Evolutionary conservation across 2,797 vertebrate genomes (phyloP), one percentile per base, ranked within the genome.

Genomic region (Aplochiton taeniatus): DNA sequence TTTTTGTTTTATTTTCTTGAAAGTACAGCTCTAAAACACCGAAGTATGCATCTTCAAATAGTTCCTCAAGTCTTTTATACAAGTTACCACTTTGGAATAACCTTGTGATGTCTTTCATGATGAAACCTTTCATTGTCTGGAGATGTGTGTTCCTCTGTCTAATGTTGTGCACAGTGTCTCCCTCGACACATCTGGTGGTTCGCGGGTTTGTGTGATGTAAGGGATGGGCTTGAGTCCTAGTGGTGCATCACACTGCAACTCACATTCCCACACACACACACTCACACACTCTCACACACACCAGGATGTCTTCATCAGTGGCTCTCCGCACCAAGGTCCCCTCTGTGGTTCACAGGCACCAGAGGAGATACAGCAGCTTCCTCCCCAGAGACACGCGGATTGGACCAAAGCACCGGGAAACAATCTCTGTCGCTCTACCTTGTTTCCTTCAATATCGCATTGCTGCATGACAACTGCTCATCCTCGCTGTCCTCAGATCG

Each of bases 61-160:
- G 31, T 58, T 78, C 63, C 47, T 14, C 17, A 46, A 63, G 75
- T 80, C 84, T 90, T 58, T 85, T 82, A 78, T 80, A 81, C 57
- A 82, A 79, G 58, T 31, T 70, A 64, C 76, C 73, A 62, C 88
- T 85, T 87, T 83, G 74, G 69, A 85, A 85, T 84, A 88, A 89
- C 85, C 81, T 89, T 90, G 87, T 86, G 83, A 83, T 83, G 86
- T 84, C 85, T 90, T 89, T 90, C 76, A 87, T 78, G 58, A 72
- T 69, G 17, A 52, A 4, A 66, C 44, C 56, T 75, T 81, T 84
- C 82, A 72, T 85, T 83, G 80, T 83, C 69, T 65, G 77, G 59
- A 66, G 62, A 46, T 74, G 67, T 49, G 46, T 81, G 17, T 47
- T 43, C 73, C 62, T 57, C 78, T 7, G 63, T 82, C 81, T 84